phyloP scores from a whole-genome alignment of 2,797 vertebrate genomes.

The Chrysocyon brachyurus region DNA sequence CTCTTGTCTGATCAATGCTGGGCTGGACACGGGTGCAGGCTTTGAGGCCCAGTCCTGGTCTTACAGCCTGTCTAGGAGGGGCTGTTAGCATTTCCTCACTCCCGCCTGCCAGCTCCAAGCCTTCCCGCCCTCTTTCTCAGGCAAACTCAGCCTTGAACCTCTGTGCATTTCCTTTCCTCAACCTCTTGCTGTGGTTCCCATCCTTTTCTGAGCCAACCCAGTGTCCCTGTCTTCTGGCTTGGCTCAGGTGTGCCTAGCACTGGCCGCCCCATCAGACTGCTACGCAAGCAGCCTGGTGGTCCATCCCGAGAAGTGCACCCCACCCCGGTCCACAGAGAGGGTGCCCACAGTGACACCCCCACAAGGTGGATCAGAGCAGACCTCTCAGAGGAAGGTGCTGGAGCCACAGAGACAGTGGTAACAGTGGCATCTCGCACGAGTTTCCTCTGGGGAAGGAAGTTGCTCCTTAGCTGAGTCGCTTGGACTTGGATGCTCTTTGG shows the following conservation, averaged over 20 bases:
- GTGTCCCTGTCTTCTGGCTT: neutral
- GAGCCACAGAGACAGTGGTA: neutral
- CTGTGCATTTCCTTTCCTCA: neutral
- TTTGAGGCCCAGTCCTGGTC: neutral
- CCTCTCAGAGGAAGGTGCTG: neutral
- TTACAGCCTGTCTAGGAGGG: neutral
- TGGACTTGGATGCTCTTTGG: neutral
- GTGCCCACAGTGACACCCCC: neutral
- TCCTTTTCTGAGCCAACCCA: neutral
- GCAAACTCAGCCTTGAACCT: neutral
- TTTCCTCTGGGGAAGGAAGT: conserved; percentile 41
- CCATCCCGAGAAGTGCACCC: neutral
- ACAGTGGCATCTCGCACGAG: neutral
- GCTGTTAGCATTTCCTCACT: neutral
- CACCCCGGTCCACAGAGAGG: neutral
- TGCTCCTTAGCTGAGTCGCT: neutral
- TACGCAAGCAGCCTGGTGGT: neutral
- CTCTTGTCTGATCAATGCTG: accelerated
- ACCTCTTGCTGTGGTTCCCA: neutral
- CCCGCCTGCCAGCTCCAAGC: neutral
- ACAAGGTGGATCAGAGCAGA: neutral
- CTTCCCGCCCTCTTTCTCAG: neutral
- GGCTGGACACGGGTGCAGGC: neutral
- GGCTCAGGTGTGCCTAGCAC: neutral
- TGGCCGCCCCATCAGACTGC: neutral